Percentiles rank a stretch among this genome's conserved stretches.
Conservation (phyloP, 2,797 vertebrate genomes). For the Chrysolophus pictus region DNA sequence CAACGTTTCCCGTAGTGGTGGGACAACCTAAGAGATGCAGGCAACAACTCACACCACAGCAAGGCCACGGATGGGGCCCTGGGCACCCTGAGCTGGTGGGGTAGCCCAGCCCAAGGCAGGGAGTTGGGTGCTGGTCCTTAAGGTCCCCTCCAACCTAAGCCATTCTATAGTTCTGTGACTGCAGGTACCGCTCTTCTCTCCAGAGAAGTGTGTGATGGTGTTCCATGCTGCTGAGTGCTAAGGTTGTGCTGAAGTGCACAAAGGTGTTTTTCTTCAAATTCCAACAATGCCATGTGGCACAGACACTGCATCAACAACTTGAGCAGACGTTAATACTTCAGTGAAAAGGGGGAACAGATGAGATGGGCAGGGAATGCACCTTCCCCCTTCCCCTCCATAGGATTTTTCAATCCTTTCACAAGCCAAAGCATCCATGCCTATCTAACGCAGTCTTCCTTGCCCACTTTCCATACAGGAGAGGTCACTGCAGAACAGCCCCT, state of each 20-base stretch:
- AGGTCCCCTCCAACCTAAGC: too few relatives aligned
- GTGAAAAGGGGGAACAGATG: neutral
- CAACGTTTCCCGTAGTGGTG: rapidly evolving
- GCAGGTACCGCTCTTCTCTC: neutral
- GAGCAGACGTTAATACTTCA: neutral
- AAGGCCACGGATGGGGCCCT: too few relatives aligned
- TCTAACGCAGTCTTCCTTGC: neutral
- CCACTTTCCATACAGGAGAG: rapidly evolving
- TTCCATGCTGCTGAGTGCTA: rapidly evolving
- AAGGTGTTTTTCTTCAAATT: neutral
- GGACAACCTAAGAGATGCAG: neutral
- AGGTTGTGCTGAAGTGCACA: rapidly evolving
- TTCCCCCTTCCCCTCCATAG: neutral
- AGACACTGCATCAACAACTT: neutral
- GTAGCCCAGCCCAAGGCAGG: too few relatives aligned
- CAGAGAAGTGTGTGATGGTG: neutral
- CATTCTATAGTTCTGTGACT: neutral
- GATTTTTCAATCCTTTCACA: neutral
- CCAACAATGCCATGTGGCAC: neutral
- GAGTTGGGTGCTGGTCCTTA: too few relatives aligned
- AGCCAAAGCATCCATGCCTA: neutral
- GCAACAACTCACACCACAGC: neutral
- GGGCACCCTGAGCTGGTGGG: too few relatives aligned
- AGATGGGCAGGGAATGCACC: neutral
- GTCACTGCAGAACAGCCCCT: neutral